phyloP scores from a whole-genome alignment of 2,797 vertebrate species.

The Poecilia picta region DNA sequence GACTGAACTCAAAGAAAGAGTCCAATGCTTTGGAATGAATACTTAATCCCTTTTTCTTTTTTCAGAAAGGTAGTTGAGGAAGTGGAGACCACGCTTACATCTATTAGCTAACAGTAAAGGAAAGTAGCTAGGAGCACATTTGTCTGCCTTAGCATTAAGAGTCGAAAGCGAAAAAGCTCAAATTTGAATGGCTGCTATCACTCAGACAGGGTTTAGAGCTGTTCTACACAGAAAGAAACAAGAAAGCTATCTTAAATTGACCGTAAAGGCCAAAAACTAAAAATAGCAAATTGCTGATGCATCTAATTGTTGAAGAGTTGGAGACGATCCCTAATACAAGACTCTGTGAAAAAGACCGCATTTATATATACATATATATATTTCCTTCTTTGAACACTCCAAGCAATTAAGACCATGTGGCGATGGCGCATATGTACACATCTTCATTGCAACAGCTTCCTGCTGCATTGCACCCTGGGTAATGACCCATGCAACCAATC shows the following conservation, averaged over 20 bases:
- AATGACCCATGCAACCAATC: slow-evolving; percentile 74
- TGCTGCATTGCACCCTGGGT: slow-evolving; percentile 71
- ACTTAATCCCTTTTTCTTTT: background rate
- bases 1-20: slow-evolving; percentile 3
- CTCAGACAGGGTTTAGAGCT: background rate
- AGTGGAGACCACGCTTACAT: background rate
- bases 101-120: background rate
- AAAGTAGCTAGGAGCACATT: background rate
- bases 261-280: background rate
- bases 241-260: background rate
- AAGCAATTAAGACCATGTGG: slow-evolving; percentile 40
- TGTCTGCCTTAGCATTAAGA: background rate
- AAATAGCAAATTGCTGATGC: background rate
- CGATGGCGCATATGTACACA: slow-evolving; percentile 43
- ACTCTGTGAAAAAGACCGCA: background rate
- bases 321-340: slow-evolving; percentile 5
- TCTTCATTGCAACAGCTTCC: slow-evolving; percentile 49
- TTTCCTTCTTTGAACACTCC: background rate
- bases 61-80: background rate
- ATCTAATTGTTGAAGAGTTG: slow-evolving; percentile 5
- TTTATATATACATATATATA: slow-evolving; percentile 22
- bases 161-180: slow-evolving; percentile 1
- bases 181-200: background rate
- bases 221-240: background rate
- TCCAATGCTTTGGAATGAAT: background rate